Percentiles rank a stretch among this genome's conserved stretches.
These are phyloP conservation scores for Cheilosia pagana DNA, from an alignment of 2,888 invertebrate genomes.

Conservation along the genomic window DNA sequence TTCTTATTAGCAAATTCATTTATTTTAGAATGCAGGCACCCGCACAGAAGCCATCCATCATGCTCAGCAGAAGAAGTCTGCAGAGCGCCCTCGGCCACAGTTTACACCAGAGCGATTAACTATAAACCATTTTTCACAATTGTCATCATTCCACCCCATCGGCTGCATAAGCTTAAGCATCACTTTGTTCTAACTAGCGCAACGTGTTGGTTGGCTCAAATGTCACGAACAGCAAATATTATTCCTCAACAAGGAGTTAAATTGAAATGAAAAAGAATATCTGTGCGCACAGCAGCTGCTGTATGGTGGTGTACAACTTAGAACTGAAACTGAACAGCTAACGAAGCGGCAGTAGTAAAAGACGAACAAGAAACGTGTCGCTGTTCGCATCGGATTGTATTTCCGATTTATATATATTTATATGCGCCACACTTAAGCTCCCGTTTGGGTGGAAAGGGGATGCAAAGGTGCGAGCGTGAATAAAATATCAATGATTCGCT, in stretches of 20 bases:
- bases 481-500: conserved; percentile 63
- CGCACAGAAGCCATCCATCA: conserved; percentile 45
- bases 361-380: conserved; percentile 39
- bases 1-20: conserved; percentile 40
- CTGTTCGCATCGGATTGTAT: conserved; percentile 61
- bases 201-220: conserved; percentile 32
- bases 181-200: conserved; percentile 28
- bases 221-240: conserved; percentile 74
- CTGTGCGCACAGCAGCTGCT: conserved; percentile 15
- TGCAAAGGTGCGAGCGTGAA: conserved; percentile 68
- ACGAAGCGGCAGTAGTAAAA: conserved; percentile 58
- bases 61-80: conserved; percentile 28
- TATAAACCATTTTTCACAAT: conserved; percentile 65
- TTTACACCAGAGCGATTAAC: conserved; percentile 44
- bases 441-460: neutral
- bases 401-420: conserved; percentile 58
- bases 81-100: neutral
- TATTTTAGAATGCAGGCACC: conserved; percentile 47
- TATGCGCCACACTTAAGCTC: conserved; percentile 8
- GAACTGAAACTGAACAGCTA: conserved; percentile 44
- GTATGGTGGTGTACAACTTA: conserved; percentile 5
- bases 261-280: conserved; percentile 65
- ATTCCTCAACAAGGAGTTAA: conserved; percentile 68
- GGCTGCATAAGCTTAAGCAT: conserved; percentile 47
- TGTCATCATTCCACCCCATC: conserved; percentile 62